Conservation (phyloP, 1,140 invertebrate genomes). For the Megalopta genalis region DNA sequence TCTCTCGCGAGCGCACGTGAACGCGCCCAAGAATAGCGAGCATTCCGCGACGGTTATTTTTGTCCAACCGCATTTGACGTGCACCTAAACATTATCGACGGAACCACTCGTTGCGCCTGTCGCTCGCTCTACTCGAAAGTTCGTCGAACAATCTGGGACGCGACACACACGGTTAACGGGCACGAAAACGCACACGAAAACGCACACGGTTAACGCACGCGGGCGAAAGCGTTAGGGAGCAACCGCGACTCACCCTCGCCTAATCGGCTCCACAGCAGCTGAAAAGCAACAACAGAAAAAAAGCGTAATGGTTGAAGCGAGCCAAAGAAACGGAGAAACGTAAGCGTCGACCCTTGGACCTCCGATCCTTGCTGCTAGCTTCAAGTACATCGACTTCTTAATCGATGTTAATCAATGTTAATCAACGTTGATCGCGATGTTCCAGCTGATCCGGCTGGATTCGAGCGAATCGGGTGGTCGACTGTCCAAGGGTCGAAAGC, state of each 20-base stretch:
- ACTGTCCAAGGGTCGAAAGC: conserved; percentile 8
- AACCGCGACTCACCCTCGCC: conserved; percentile 73
- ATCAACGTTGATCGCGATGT: too few relatives aligned
- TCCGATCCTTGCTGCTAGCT: too few relatives aligned
- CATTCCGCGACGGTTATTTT: conserved; percentile 66
- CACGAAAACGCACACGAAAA: too few relatives aligned
- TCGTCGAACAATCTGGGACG: too few relatives aligned
- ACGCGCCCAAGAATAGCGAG: conserved; percentile 58
- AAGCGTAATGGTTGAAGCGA: conserved; percentile 49
- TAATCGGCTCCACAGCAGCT: conserved; percentile 72
- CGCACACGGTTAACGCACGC: too few relatives aligned
- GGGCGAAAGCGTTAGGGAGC: background rate
- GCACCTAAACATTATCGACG: conserved; percentile 43
- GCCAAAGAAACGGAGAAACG: conserved; percentile 19
- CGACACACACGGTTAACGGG: too few relatives aligned
- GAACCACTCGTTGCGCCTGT: conserved; percentile 9
- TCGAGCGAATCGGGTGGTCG: too few relatives aligned
- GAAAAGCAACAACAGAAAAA: conserved; percentile 70
- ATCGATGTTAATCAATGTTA: too few relatives aligned
- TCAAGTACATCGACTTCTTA: too few relatives aligned
- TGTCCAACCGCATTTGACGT: conserved; percentile 36
- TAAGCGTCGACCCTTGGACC: too few relatives aligned
- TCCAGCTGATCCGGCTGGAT: too few relatives aligned
- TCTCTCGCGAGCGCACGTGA: conserved; percentile 21
- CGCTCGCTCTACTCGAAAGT: too few relatives aligned